Conservation (phyloP, 2,113 vertebrate genomes). For the Sceloporus undulatus region DNA sequence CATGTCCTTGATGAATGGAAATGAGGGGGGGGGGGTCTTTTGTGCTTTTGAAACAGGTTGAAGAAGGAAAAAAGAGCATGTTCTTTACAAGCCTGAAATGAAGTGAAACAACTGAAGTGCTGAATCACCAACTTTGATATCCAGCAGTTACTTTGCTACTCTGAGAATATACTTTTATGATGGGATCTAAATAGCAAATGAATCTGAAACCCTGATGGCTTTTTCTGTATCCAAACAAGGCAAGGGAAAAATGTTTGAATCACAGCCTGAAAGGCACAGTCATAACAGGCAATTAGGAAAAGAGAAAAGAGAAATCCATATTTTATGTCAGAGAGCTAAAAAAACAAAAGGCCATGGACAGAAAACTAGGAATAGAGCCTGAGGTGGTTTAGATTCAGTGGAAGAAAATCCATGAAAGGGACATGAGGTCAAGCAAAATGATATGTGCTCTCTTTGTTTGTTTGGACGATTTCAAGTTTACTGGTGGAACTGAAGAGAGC, state of each 20-base stretch:
- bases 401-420: background rate
- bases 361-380: slow-evolving; percentile 32
- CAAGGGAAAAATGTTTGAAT: background rate
- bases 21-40: background rate
- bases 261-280: slow-evolving; percentile 21
- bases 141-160: slow-evolving; percentile 7
- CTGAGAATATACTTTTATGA: slow-evolving; percentile 21
- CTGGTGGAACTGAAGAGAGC: background rate
- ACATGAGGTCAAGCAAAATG: background rate
- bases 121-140: slow-evolving; percentile 25
- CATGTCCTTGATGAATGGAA: slow-evolving; percentile 29
- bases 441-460: slow-evolving; percentile 21
- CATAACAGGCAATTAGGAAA: slow-evolving; percentile 1
- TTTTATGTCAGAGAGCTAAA: slow-evolving; percentile 44
- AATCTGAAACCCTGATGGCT: slow-evolving; percentile 4
- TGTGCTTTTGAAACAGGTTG: slow-evolving; percentile 49
- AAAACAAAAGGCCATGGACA: slow-evolving; percentile 16
- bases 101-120: slow-evolving; percentile 1
- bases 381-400: slow-evolving; percentile 15
- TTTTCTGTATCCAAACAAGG: background rate
- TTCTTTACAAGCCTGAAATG: slow-evolving; percentile 39
- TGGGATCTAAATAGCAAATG: background rate
- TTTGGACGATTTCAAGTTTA: slow-evolving; percentile 38
- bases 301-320: slow-evolving; percentile 34
- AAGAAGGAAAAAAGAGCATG: slow-evolving; percentile 12